Evolutionary conservation across 2,113 vertebrate species (phyloP), one percentile per base, ranked within the genome.

Genomic region (Gobiocypris rarus): DNA sequence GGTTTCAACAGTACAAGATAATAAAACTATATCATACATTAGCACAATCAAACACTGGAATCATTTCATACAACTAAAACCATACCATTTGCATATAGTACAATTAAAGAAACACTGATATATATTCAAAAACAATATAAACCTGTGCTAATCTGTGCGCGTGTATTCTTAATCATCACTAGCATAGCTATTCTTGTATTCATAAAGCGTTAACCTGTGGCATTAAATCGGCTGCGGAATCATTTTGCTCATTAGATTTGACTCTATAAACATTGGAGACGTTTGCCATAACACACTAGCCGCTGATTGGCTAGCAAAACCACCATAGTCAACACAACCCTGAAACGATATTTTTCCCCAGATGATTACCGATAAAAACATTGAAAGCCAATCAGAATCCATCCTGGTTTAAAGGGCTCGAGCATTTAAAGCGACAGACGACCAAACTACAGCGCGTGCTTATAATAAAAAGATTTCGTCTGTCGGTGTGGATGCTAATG

Each of bases 1-100:
- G 75, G 74, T 85, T 82, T 52, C 50, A 84, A 73, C 79, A 48
- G 79, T 65, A 59, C 22, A 78, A 61, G 24, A 63, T 45, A n/a
- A 61, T 78, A 61, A 78, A 78, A 78, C 56, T 43, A 43, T 45
- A 78, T 43, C 56, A 17, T 43, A 78, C 52, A 14, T 76, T 76
- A 69, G 67, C 58, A 83, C 74, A 75, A 70, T 58, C 5, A 41
- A 24, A 82, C 9, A 77, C 45, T 19, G 45, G 78, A 59, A 73
- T 70, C 24, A 34, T 75, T 75, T 58, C 82, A 7, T 19, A 48
- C 56, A 56, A 56, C 59, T 43, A 28, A 74, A 74, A 34, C 52
- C 17, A 56, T 43, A 79, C 56, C 61, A 13, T 63, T 65, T 50
- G 45, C 59, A 38, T 82, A 73, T 28, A 54, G 56, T 38, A 86